These are phyloP conservation scores for Glossophaga mutica DNA, from an alignment of 2,797 vertebrate species.

Conservation along the genomic window DNA sequence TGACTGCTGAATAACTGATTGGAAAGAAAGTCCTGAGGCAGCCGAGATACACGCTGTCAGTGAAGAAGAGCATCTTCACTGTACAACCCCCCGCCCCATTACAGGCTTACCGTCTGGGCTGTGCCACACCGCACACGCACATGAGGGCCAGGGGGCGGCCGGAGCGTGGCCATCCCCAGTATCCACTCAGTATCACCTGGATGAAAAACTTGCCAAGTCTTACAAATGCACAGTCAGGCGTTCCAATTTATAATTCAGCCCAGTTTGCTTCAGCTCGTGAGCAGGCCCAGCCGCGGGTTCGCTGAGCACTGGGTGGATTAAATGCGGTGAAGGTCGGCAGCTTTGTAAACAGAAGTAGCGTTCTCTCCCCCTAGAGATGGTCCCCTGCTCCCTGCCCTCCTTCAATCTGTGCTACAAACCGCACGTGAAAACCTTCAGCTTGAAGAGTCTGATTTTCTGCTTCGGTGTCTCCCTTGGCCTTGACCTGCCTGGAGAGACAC, in stretches of 20 bases:
- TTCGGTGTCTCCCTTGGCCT: not conserved
- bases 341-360: constrained; percentile 41
- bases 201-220: constrained; percentile 12
- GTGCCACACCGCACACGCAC: not conserved
- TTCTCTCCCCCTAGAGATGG: not conserved
- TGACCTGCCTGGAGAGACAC: not conserved
- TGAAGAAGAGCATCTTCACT: not conserved
- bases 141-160: not conserved
- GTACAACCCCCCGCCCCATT: not conserved
- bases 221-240: constrained; percentile 57
- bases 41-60: not conserved
- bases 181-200: constrained; percentile 41
- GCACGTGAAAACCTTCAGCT: constrained; percentile 47
- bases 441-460: constrained; percentile 7
- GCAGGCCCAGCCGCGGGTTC: constrained; percentile 37
- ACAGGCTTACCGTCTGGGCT: not conserved
- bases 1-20: not conserved
- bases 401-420: not conserved
- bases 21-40: constrained; percentile 18
- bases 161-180: not conserved
- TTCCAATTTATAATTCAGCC: constrained; percentile 68
- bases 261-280: constrained; percentile 62
- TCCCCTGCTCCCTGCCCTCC: not conserved
- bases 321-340: constrained; percentile 49
- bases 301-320: constrained; percentile 56